A percentile compares a stretch with the other conserved stretches of the same genome.
Evolutionary conservation across 2,113 vertebrate species (phyloP).

Genomic region (Chlorocebus sabaeus): DNA sequence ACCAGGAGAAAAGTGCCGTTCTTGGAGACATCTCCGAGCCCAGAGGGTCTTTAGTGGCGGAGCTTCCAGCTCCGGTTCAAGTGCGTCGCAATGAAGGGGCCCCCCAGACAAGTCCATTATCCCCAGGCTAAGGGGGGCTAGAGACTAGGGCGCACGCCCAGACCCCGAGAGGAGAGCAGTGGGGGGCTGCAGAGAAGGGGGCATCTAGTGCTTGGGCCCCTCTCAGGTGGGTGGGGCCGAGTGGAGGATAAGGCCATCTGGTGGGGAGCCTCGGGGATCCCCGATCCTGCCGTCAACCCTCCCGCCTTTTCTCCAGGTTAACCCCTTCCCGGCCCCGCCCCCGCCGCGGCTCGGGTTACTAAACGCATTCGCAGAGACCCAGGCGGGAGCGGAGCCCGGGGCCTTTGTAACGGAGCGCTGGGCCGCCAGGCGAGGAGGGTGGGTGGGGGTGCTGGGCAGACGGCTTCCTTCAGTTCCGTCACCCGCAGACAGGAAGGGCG

Average conservation of each 20-base stretch:
- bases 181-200: background rate
- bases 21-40: background rate
- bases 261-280: background rate
- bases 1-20: background rate
- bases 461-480: conserved; percentile 2
- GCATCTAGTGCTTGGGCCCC: too few species aligned
- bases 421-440: background rate
- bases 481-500: background rate
- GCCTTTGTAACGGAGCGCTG: conserved; percentile 69
- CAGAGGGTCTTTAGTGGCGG: background rate
- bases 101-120: conserved; percentile 76
- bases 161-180: background rate
- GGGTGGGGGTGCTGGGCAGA: background rate
- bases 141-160: background rate
- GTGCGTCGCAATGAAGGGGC: background rate
- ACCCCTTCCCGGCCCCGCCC: conserved; percentile 77
- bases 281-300: conserved; percentile 25
- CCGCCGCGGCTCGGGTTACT: conserved; percentile 73
- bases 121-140: conserved; percentile 11
- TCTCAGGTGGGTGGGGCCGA: background rate
- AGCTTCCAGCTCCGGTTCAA: conserved; percentile 3
- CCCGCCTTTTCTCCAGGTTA: conserved; percentile 53
- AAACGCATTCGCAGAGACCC: conserved; percentile 73
- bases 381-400: conserved; percentile 59
- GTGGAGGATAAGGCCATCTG: background rate